Evolutionary conservation across 2,888 invertebrate species (phyloP), one percentile per base, ranked within the genome.

Genomic region (Epinotia ramella): DNA sequence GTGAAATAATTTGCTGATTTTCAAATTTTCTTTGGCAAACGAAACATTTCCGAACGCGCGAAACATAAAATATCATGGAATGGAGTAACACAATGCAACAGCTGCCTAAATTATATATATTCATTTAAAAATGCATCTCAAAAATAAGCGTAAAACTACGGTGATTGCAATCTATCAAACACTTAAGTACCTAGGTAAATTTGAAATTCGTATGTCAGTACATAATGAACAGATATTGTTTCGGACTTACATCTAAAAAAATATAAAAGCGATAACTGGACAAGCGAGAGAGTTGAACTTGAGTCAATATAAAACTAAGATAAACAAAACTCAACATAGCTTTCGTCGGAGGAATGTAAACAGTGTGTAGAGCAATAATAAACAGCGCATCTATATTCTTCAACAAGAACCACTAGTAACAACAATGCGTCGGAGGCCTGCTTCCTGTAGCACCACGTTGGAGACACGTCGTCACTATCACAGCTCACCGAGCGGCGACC

Each of bases 271-370:
- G 86, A 88, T 87, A 91, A 90, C 87, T 89, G 89, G 86, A 89
- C 89, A 88, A 88, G 89, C 89, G 87, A 86, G 84, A 86, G 87
- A 87, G 84, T 86, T 85, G 84, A 84, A 86, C 87, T 85, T 83
- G 84, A 84, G 88, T 91, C 89, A 87, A 87, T 85, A 88, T 89
- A 89, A 87, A 91, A 90, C 89, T 93, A 93, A 89, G 80, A 88
- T 88, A 91, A 93, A 92, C 90, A 93, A 92, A 92, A 93, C 88
- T 90, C 91, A 93, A 93, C 92, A 90, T 91, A 90, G 89, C 87
- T 88, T 90, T 91, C 88, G 88, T 89, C 89, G 91, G 90, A 91
- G 94, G 94, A 94, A 94, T 94, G 94, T 94, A 92, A 93, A 93
- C 89, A 93, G 91, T 90, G 88, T 88, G 88, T 87, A 89, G 89